Evolutionary conservation across 1,140 invertebrate species (phyloP), one percentile per base, ranked within the genome.

Genomic region (Drosophila parabipectinata): DNA sequence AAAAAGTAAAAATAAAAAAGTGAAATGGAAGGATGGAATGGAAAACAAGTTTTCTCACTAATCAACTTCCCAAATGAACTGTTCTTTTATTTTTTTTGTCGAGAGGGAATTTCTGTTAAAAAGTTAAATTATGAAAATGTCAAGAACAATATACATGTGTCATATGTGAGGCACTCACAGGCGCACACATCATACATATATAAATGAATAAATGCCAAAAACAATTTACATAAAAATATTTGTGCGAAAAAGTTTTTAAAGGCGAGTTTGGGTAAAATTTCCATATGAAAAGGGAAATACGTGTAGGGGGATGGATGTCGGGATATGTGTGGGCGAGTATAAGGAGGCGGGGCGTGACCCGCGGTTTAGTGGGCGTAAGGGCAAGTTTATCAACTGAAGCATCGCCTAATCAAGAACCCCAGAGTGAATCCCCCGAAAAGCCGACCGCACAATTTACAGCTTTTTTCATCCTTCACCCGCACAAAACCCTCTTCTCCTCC

Each of bases 181-280:
- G 51, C 48, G 7, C 30, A 41, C 26, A 6, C 26, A 28, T 28
- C 5, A 6, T 26, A 1, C 4, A 57, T 72, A 73, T 68, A 72
- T 87, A 75, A 85, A 85, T 80, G 69, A 82, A 85, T 87, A 87
- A 85, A 85, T 79, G 82, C 78, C 78, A 85, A 76, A 52, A 85
- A 85, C 74, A 85, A 85, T 85, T 85, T 85, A 81, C 82, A 85
- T 85, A 87, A 81, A 85, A 85, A 85, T 85, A 85, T 87, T 85
- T 85, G 74, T 82, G 75, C 78, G 74, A 87, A 87, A 85, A 85
- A 78, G 63, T 85, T 85, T 78, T 72, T 47, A 61, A 64, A 56
- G 18, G 7, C n/a, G 47, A 52, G 30, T 52, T 61, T 61, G 41
- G 48, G 12, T 28, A 34, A 74, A 74, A 81, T 87, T 87, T 87